Evolutionary conservation across 2,113 vertebrate species (phyloP), one percentile per base, ranked within the genome.

Genomic region (Bubo blakistoni): DNA sequence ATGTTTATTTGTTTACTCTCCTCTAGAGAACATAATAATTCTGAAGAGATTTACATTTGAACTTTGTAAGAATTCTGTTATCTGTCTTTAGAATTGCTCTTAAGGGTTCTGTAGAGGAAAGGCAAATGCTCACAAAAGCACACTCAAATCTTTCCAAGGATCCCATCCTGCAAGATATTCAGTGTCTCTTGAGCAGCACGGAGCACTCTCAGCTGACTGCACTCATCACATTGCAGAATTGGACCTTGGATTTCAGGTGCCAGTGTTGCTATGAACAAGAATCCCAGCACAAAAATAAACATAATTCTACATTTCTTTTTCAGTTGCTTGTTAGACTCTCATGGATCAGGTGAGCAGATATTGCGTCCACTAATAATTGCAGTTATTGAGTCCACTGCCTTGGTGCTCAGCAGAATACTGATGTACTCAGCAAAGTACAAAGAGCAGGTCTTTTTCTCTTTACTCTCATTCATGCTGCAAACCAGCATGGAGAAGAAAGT

Each of bases 1-100:
- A 69, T 71, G 74, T 93, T 93, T 96, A 94, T 93, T 94, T 96
- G 92, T 91, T 95, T 96, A 87, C 72, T 79, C 36, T 89, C 34
- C 81, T 92, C 77, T 82, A 92, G 69, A 94, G 83, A 95, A 63
- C 30, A 88, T 62, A 83, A 76, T 82, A 93, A 97, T 94, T 96
- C 95, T 95, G 83, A 97, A 96, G 94, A 93, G 83, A 95, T 96
- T 94, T 97, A 94, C 90, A 92, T 97, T 95, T 97, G 95, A 96
- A 96, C 94, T 91, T 70, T 40, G 46, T 66, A 90, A 88, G 82
- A 90, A 90, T 92, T 96, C 89, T 76, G 78, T 73, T 94, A 85
- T 84, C 88, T 87, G 80, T 88, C 86, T 85, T 91, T 83, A 72
- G 18, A 93, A 93, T 84, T 80, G 79, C 94, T 96, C 86, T 96